phyloP scores from a whole-genome alignment of 35 echinoderm and acorn worm species.

The Lytechinus variegatus region DNA sequence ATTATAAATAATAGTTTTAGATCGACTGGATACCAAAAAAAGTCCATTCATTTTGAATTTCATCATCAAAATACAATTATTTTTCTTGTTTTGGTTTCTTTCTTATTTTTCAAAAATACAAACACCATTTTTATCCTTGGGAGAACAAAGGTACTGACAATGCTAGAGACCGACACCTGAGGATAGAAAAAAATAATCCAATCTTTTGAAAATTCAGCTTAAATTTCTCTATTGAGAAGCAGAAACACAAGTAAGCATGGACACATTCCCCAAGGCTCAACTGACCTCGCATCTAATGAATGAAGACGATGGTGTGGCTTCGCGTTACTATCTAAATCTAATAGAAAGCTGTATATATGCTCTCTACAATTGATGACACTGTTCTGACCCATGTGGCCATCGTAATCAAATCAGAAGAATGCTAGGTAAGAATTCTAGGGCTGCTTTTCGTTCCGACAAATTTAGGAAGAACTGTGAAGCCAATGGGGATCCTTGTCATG shows the following conservation, averaged over 20 bases:
- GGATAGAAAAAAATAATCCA: not conserved
- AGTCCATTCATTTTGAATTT: no score
- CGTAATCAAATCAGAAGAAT: not conserved
- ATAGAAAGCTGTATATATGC: not conserved
- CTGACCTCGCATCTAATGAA: not conserved
- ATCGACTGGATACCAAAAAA: no score
- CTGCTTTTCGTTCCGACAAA: not conserved
- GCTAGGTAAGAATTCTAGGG: not conserved
- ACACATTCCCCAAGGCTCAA: not conserved
- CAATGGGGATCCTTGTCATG: not conserved
- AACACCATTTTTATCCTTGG: no score
- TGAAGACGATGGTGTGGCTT: not conserved
- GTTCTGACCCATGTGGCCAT: not conserved
- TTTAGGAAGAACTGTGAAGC: no score
- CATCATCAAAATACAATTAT: no score
- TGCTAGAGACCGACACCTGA: not conserved
- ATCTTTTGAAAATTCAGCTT: not conserved
- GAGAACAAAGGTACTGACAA: not conserved
- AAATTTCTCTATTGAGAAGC: not conserved
- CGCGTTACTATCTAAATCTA: not conserved
- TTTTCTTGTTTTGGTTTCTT: no score
- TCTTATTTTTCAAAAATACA: no score
- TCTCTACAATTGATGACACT: not conserved
- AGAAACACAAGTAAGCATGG: not conserved
- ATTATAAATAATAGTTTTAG: no score